phyloP scores from a whole-genome alignment of 2,888 invertebrate genomes.

The Andrena praecox region DNA sequence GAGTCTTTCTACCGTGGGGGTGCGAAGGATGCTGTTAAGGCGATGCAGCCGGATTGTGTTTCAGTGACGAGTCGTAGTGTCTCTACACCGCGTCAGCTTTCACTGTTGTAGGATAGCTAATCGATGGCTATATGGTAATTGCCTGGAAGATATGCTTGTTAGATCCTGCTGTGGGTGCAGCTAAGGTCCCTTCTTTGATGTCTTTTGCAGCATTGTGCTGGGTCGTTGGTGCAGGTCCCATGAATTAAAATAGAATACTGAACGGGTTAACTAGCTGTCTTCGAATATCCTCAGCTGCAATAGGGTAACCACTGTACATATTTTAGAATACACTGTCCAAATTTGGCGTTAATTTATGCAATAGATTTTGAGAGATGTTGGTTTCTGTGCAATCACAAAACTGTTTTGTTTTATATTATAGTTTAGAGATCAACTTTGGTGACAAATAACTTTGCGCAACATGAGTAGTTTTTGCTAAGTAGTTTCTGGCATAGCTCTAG shows the following conservation, averaged over 20 bases:
- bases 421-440: no score
- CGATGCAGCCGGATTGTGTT: constrained; percentile 50
- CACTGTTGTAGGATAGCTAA: constrained; percentile 63
- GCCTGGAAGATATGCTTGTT: constrained; percentile 60
- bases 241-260: not conserved
- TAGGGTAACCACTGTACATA: no score
- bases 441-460: no score
- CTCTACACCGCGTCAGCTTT: constrained; percentile 53
- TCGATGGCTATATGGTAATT: constrained; percentile 69
- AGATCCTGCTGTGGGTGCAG: constrained; percentile 58
- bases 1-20: not conserved
- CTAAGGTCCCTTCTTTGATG: constrained; percentile 25
- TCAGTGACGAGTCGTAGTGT: constrained; percentile 66
- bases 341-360: no score
- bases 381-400: no score
- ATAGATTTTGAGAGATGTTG: no score
- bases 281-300: no score
- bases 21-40: constrained; percentile 32
- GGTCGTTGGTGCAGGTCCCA: not conserved
- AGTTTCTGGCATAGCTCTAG: no score
- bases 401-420: no score
- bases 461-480: no score
- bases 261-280: no score
- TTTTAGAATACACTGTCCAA: no score
- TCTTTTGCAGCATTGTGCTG: constrained; percentile 54